Evolutionary conservation across 2,888 invertebrate species (phyloP).

Genomic region (Drosophila pseudotakahashii): DNA sequence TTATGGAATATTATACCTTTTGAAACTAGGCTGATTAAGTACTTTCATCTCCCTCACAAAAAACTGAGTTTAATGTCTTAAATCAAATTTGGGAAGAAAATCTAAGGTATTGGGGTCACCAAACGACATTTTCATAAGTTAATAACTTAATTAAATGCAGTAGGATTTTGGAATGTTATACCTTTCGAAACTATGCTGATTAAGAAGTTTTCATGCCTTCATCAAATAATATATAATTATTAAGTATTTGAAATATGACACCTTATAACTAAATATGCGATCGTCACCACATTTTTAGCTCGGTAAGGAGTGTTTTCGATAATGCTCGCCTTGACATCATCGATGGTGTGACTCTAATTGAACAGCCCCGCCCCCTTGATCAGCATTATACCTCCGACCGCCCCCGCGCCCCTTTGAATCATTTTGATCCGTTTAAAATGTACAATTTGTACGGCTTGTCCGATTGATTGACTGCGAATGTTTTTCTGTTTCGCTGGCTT

Average conservation of each 20-base stretch:
- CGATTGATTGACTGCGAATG: slow-evolving; percentile 65
- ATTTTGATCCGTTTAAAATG: slow-evolving; percentile 63
- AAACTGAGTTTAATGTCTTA: too few species aligned
- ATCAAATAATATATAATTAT: too few species aligned
- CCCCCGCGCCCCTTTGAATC: slow-evolving; percentile 29
- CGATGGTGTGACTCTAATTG: slow-evolving; percentile 46
- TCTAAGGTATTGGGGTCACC: too few species aligned
- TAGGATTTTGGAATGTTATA: too few species aligned
- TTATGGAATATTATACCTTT: too few species aligned
- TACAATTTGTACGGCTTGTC: slow-evolving; percentile 63
- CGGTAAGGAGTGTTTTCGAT: neutral
- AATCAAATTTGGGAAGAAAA: too few species aligned
- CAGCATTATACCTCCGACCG: slow-evolving; percentile 5
- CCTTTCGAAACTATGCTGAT: too few species aligned
- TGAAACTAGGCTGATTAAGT: too few species aligned
- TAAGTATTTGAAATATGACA: too few species aligned
- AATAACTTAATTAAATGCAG: too few species aligned
- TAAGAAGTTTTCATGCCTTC: too few species aligned
- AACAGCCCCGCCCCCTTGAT: slow-evolving; percentile 30
- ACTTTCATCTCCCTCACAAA: too few species aligned
- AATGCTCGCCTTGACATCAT: slow-evolving; percentile 58
- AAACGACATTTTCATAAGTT: neutral
- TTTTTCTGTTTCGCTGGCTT: slow-evolving; percentile 20
- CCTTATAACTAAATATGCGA: neutral
- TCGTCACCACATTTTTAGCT: neutral